Conservation (phyloP, 2,113 vertebrate genomes). For the Microcebus jonahi region DNA sequence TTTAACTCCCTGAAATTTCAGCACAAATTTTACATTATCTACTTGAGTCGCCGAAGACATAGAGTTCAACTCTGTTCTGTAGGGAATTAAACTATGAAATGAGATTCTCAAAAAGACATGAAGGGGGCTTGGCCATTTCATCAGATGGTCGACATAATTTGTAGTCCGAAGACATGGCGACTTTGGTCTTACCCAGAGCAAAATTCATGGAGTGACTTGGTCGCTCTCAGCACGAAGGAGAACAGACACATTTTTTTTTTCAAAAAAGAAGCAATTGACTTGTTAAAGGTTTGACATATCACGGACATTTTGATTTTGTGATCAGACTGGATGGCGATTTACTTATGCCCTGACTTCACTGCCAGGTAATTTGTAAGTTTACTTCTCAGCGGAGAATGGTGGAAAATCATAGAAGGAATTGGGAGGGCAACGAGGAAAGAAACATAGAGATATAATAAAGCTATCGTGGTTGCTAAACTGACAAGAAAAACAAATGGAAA, state of each 20-base stretch:
- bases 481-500: constrained; percentile 57
- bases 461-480: background rate
- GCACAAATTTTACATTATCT: constrained; percentile 6
- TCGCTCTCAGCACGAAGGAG: constrained; percentile 38
- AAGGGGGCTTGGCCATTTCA: background rate
- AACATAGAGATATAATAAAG: constrained; percentile 35
- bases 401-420: constrained; percentile 43
- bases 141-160: constrained; percentile 4
- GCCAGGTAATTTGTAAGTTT: constrained; percentile 65
- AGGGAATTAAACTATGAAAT: constrained; percentile 57
- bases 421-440: background rate
- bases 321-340: constrained; percentile 60
- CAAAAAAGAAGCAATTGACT: constrained; percentile 65
- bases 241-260: constrained; percentile 31
- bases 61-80: background rate
- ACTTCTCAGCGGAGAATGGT: constrained; percentile 46
- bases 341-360: constrained; percentile 48
- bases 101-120: constrained; percentile 29
- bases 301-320: constrained; percentile 66
- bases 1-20: constrained; percentile 44
- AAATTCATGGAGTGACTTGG: background rate
- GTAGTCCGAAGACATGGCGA: background rate
- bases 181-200: constrained; percentile 6
- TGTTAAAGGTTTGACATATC: constrained; percentile 64
- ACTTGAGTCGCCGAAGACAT: constrained; percentile 5